Percentiles rank a stretch among this genome's conserved stretches.
phyloP scores from a whole-genome alignment of 1,140 invertebrate species.

The Euglossa dilemma region DNA sequence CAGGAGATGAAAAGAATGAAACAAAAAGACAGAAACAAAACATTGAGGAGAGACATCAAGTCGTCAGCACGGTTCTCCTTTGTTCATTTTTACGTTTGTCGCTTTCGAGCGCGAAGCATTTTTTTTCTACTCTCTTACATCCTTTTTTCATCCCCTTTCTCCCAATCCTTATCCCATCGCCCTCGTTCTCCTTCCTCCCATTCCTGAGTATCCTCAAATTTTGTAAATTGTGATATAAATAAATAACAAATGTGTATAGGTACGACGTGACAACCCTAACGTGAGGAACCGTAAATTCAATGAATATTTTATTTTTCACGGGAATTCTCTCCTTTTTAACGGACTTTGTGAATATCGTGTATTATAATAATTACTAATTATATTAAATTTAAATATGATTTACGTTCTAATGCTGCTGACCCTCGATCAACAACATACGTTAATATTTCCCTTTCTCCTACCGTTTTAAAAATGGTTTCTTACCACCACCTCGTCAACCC shows the following conservation, averaged over 20 bases:
- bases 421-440: conserved; percentile 61
- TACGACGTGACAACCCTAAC: conserved; percentile 71
- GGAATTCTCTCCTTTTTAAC: conserved; percentile 77
- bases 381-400: conserved; percentile 81
- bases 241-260: conserved; percentile 81
- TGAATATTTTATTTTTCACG: conserved; percentile 75
- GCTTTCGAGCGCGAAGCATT: neutral
- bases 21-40: conserved; percentile 44
- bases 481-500: neutral
- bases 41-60: conserved; percentile 54
- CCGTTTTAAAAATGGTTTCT: conserved; percentile 15
- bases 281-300: conserved; percentile 74
- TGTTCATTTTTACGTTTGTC: conserved; percentile 48
- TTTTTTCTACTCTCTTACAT: conserved; percentile 16
- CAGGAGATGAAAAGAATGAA: conserved; percentile 34
- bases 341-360: conserved; percentile 82
- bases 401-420: conserved; percentile 76
- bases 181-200: neutral
- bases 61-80: conserved; percentile 44
- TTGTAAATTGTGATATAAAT: conserved; percentile 83
- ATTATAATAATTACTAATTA: conserved; percentile 82
- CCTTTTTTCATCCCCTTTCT: neutral
- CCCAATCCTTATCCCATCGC: neutral
- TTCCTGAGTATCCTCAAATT: conserved; percentile 72
- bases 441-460: conserved; percentile 36